These are phyloP conservation scores for Lucifuga dentata DNA, from an alignment of 2,113 vertebrate species.

Conservation along the genomic window DNA sequence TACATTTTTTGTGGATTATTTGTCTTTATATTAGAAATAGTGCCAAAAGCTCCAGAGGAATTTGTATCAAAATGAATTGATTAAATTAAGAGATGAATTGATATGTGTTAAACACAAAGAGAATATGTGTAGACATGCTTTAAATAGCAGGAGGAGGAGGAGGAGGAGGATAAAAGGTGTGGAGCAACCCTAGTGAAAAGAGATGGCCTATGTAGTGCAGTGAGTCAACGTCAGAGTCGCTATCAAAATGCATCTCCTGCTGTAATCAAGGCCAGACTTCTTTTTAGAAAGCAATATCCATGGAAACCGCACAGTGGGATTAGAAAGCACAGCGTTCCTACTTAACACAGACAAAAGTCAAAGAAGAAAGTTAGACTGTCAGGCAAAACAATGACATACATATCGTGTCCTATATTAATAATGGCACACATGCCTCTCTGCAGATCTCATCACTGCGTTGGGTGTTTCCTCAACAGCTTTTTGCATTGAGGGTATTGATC, in stretches of 20 bases:
- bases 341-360: constrained; percentile 20
- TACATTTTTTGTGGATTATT: too few relatives aligned
- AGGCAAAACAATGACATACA: constrained; percentile 9
- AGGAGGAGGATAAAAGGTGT: constrained; percentile 5
- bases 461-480: not conserved
- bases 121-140: constrained; percentile 13
- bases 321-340: constrained; percentile 30
- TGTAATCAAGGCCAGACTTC: constrained; percentile 45
- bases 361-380: constrained; percentile 15
- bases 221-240: constrained; percentile 12
- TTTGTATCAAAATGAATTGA: too few relatives aligned
- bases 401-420: constrained; percentile 14
- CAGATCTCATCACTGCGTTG: not conserved
- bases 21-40: too few relatives aligned
- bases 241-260: constrained; percentile 37
- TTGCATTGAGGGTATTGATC: constrained; percentile 15
- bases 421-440: too few relatives aligned
- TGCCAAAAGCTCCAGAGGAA: too few relatives aligned
- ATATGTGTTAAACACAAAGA: not conserved
- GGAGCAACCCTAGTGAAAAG: constrained; percentile 26
- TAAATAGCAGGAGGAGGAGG: not conserved
- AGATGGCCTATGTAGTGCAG: constrained; percentile 9
- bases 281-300: constrained; percentile 61
- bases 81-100: too few relatives aligned
- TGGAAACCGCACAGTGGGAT: constrained; percentile 43